These are phyloP conservation scores for Perca fluviatilis DNA, from an alignment of 2,113 vertebrate genomes.

Conservation along the genomic window DNA sequence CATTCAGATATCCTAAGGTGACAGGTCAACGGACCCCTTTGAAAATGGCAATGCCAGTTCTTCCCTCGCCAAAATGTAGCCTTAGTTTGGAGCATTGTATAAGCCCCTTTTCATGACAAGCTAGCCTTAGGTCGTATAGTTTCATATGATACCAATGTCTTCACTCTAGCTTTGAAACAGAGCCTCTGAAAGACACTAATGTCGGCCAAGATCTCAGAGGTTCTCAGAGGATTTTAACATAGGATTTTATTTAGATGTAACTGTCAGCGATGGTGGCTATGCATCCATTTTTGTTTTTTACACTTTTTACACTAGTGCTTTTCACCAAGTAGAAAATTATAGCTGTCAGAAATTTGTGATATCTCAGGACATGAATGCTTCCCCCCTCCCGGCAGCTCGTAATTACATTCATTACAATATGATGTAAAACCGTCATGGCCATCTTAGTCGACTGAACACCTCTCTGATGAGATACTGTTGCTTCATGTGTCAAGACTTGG, in stretches of 20 bases:
- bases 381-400: constrained; percentile 3
- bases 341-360: constrained; percentile 39
- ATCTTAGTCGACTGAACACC: constrained; percentile 24
- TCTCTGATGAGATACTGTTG: constrained; percentile 41
- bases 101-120: no score
- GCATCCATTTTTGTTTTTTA: constrained; percentile 10
- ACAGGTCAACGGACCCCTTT: no score
- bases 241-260: constrained; percentile 6
- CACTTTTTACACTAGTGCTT: neutral
- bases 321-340: constrained; percentile 5
- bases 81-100: no score
- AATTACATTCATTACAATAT: constrained; percentile 27
- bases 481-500: constrained; percentile 34
- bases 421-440: constrained; percentile 24
- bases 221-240: no score
- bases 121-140: no score
- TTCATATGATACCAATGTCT: no score
- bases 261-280: neutral
- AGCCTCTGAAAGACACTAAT: no score
- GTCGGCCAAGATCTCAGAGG: no score
- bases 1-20: no score
- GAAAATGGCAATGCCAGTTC: no score
- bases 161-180: no score
- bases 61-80: no score
- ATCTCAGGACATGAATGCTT: constrained; percentile 24